phyloP scores from a whole-genome alignment of 1,140 invertebrate species.

The Drosophila teissieri region DNA sequence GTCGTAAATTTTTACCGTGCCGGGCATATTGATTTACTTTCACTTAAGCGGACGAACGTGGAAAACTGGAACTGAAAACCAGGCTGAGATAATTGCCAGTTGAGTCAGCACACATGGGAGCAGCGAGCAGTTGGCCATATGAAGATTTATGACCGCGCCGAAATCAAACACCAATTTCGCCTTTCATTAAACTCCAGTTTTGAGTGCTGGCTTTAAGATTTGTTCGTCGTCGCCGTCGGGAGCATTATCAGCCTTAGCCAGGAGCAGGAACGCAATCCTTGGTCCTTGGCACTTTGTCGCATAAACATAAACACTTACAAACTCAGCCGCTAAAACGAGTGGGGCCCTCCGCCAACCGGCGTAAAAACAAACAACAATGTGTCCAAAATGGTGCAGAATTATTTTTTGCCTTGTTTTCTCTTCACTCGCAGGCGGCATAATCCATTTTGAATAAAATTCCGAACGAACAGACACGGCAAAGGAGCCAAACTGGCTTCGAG shows the following conservation, averaged over 20 bases:
- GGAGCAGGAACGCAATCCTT: slow-evolving; percentile 8
- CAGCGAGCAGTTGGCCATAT: slow-evolving; percentile 37
- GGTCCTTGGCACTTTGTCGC: slow-evolving; percentile 61
- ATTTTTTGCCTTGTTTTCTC: slow-evolving; percentile 49
- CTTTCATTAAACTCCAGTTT: slow-evolving; percentile 75
- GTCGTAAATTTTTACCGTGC: slow-evolving; percentile 66
- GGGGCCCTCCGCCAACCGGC: neutral
- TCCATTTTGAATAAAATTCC: slow-evolving; percentile 83
- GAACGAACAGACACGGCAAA: slow-evolving; percentile 75
- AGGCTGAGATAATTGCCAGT: slow-evolving; percentile 66
- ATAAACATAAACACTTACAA: slow-evolving; percentile 75
- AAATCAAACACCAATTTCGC: slow-evolving; percentile 79
- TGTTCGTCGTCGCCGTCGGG: neutral
- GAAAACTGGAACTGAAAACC: slow-evolving; percentile 3
- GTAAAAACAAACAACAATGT: slow-evolving; percentile 36
- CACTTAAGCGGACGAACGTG: slow-evolving; percentile 30
- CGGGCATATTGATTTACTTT: slow-evolving; percentile 73
- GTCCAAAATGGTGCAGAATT: slow-evolving; percentile 43
- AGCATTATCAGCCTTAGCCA: slow-evolving; percentile 39
- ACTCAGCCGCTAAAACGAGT: slow-evolving; percentile 37
- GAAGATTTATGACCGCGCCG: slow-evolving; percentile 68
- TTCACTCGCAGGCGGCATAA: slow-evolving; percentile 60
- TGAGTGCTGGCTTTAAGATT: slow-evolving; percentile 65
- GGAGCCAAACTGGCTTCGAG: slow-evolving; percentile 27
- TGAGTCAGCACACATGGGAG: slow-evolving; percentile 64